phyloP scores from a whole-genome alignment of 2,888 invertebrate species.

The Arrhopalites spinosus region DNA sequence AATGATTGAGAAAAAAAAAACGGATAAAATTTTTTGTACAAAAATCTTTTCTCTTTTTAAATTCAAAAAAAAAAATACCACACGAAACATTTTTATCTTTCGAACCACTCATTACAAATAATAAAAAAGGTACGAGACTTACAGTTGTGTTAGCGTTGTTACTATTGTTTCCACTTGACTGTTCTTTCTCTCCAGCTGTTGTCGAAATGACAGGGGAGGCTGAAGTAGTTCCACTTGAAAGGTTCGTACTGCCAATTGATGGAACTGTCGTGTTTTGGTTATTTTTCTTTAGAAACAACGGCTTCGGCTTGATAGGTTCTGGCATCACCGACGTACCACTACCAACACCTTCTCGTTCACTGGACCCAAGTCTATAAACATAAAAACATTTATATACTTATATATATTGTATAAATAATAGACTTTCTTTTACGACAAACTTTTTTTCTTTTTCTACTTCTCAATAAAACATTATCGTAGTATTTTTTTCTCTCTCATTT shows the following conservation, averaged over 20 bases:
- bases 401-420: background rate
- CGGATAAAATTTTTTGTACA: too few relatives aligned
- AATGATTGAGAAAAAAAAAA: too few relatives aligned
- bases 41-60: too few relatives aligned
- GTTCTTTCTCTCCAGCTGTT: conserved; percentile 5
- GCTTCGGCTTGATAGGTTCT: conserved; percentile 75
- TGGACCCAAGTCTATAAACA: background rate
- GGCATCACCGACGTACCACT: conserved; percentile 40
- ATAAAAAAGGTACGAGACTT: background rate
- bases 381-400: background rate
- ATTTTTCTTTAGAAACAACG: conserved; percentile 76
- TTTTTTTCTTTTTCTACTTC: too few relatives aligned
- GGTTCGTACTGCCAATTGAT: background rate
- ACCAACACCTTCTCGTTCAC: conserved; percentile 18
- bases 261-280: background rate
- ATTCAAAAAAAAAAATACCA: background rate
- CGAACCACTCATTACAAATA: background rate
- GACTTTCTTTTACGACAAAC: too few relatives aligned
- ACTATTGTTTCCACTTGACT: conserved; percentile 5
- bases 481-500: too few relatives aligned
- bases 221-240: background rate
- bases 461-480: too few relatives aligned
- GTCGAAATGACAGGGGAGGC: background rate
- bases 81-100: background rate
- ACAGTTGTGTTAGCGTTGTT: conserved; percentile 27